Evolutionary conservation across 2,797 vertebrate genomes (phyloP).

Genomic region (Cetoscarus ocellatus): DNA sequence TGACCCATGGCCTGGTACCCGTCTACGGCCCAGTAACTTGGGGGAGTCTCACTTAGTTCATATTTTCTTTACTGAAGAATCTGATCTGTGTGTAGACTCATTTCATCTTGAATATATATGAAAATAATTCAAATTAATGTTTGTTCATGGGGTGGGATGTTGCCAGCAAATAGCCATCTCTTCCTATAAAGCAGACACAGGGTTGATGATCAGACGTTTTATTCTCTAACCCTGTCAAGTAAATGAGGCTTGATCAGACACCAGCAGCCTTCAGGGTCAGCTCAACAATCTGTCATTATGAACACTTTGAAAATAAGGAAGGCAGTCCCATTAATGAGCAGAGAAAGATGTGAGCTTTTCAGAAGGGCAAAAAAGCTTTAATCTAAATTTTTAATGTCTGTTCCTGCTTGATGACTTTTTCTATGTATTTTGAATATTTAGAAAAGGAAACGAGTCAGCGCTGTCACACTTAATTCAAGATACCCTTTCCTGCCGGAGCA

Average conservation of each 20-base stretch:
- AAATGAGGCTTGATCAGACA: slow-evolving; percentile 73
- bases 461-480: slow-evolving; percentile 68
- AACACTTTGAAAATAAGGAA: slow-evolving; percentile 77
- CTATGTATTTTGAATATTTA: slow-evolving; percentile 72
- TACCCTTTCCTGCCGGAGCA: slow-evolving; percentile 66
- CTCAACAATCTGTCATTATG: slow-evolving; percentile 67
- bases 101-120: too few relatives aligned
- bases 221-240: slow-evolving; percentile 58
- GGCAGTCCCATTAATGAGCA: slow-evolving; percentile 75
- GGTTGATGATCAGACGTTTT: slow-evolving; percentile 73
- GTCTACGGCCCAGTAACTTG: too few relatives aligned
- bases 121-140: too few relatives aligned
- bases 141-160: too few relatives aligned
- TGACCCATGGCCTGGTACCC: too few relatives aligned
- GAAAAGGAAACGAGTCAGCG: slow-evolving; percentile 51
- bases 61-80: too few relatives aligned
- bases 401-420: slow-evolving; percentile 66
- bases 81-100: too few relatives aligned
- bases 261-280: slow-evolving; percentile 55
- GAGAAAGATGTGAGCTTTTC: slow-evolving; percentile 65
- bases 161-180: slow-evolving; percentile 47
- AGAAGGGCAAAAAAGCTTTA: slow-evolving; percentile 64
- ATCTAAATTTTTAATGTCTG: slow-evolving; percentile 81
- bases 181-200: slow-evolving; percentile 51
- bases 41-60: too few relatives aligned